phyloP scores from a whole-genome alignment of 1,140 invertebrate genomes.

The Formica exsecta region DNA sequence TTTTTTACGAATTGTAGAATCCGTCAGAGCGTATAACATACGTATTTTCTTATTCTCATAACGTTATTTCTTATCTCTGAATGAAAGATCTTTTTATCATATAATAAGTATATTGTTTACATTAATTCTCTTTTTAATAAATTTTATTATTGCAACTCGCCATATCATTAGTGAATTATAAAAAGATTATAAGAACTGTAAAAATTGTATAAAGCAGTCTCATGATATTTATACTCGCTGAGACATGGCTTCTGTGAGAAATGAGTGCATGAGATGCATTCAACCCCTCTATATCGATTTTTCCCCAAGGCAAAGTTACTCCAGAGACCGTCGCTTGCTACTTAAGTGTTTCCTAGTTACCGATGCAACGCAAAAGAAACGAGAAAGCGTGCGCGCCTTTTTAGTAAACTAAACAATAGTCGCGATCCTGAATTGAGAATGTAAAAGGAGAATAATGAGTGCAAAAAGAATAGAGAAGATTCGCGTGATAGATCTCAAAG shows the following conservation, averaged over 20 bases:
- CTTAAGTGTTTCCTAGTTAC: conserved; percentile 67
- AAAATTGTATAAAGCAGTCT: neutral
- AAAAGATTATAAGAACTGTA: neutral
- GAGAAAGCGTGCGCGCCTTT: neutral
- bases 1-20: neutral
- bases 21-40: neutral
- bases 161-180: neutral
- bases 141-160: neutral
- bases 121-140: neutral
- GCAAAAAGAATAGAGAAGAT: neutral
- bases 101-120: neutral
- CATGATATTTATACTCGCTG: neutral
- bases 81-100: neutral
- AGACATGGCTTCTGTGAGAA: conserved; percentile 43
- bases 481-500: neutral
- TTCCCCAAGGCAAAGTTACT: conserved; percentile 60
- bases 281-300: conserved; percentile 70
- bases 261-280: conserved; percentile 44
- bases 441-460: neutral
- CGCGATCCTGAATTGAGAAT: neutral
- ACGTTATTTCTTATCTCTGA: too few species aligned
- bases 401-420: conserved; percentile 1
- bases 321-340: conserved; percentile 61
- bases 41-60: neutral
- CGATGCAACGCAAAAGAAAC: conserved; percentile 57